Evolutionary conservation across 2,113 vertebrate genomes (phyloP), one percentile per base, ranked within the genome.

Genomic region (Pollimyrus isidori): DNA sequence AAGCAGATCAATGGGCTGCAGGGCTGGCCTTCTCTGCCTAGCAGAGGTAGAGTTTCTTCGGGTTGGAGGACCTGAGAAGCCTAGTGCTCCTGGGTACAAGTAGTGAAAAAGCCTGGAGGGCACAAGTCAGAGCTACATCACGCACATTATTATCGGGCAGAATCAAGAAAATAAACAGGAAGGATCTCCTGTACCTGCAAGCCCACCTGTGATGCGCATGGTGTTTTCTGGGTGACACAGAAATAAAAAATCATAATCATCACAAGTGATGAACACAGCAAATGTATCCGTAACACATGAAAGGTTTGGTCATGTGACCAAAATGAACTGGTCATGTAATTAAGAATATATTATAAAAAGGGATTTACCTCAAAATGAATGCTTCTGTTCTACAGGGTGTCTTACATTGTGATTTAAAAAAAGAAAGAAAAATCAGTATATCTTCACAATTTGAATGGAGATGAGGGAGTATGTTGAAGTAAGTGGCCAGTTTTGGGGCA

Each of bases 61-160:
- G 96, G 96, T 92, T 93, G 96, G 95, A 97, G 95, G 96, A 97
- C 98, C 97, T 98, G 97, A 96, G 97, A 97, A 96, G 93, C 95
- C 92, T 95, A 95, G 93, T 94, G 96, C 95, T 98, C 98, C 97
- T 97, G 97, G 96, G 97, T 97, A 98, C 99, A 98, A 97, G 98
- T 98, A 97, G 96, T 96, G 96, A 96, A 96, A 94, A 94, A 96
- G 89, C 97, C 98, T 99, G 92, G 2, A 65, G 87, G 89, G 76
- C n/a, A 91, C 80, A 88, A 58, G 91, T 76, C 69, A 76, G 26
- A 35, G 30, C 69, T 76, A 17, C 23, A 30, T 76, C 69, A 76
- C 26, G 3, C 35, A 76, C 69, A 39, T 76, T 35, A 39, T 76
- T 35, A 76, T 17, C 11, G 4, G 69, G 17, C 26, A 76, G 30